A percentile compares a stretch with the other conserved stretches of the same genome.
These are phyloP conservation scores for Sthenelais limicola DNA, from an alignment of 2,888 invertebrate species.

Conservation along the genomic window DNA sequence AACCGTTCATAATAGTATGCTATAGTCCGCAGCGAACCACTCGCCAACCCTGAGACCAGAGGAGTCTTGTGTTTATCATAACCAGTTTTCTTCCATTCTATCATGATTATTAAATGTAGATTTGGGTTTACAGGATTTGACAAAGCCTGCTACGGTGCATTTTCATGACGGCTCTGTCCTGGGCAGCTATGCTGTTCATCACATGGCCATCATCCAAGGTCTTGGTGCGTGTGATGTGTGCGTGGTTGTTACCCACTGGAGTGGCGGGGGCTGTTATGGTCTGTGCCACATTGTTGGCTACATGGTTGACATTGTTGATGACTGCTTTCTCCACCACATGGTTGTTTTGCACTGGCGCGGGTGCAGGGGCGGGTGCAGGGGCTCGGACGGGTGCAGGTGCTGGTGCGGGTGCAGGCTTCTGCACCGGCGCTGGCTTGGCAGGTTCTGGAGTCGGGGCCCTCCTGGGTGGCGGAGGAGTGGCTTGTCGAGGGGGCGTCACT, in stretches of 20 bases:
- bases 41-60: too few relatives aligned
- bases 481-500: background rate
- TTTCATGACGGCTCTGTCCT: constrained; percentile 17
- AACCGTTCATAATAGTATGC: too few relatives aligned
- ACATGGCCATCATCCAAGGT: background rate
- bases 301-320: background rate
- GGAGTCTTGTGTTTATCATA: too few relatives aligned
- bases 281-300: background rate
- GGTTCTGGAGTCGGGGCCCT: background rate
- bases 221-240: background rate
- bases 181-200: background rate
- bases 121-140: background rate
- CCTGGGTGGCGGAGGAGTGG: background rate
- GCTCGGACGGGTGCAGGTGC: background rate
- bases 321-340: constrained; percentile 3
- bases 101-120: too few relatives aligned
- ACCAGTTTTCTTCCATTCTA: too few relatives aligned
- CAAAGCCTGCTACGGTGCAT: constrained; percentile 34
- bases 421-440: background rate
- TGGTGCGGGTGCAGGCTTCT: background rate
- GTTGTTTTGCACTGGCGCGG: background rate
- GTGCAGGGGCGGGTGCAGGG: background rate
- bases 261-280: background rate
- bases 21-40: too few relatives aligned
- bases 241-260: background rate